A percentile compares a stretch with the other conserved stretches of the same genome.
Evolutionary conservation across 1,140 invertebrate genomes (phyloP).

Genomic region (Drosophila ogumai): DNA sequence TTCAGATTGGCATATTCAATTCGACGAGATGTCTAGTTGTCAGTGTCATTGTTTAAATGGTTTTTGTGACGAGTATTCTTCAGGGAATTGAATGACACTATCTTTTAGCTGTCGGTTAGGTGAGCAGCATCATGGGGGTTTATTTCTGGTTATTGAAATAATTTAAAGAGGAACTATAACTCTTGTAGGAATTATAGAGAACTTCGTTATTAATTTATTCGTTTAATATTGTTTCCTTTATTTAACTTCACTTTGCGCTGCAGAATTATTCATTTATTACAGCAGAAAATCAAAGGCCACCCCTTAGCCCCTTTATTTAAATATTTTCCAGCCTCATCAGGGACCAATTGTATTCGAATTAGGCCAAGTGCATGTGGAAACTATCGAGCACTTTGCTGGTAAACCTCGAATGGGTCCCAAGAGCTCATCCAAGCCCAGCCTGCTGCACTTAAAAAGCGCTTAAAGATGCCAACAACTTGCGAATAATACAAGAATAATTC

Average conservation of each 20-base stretch:
- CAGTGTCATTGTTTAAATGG: conserved; percentile 10
- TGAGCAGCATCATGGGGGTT: neutral
- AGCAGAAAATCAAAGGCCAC: no score
- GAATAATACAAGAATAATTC: conserved; percentile 25
- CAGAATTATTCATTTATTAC: neutral
- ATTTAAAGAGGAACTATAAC: neutral
- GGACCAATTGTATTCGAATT: conserved; percentile 15
- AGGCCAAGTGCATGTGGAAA: conserved; percentile 3
- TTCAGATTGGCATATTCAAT: conserved; percentile 47
- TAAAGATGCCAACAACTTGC: conserved; percentile 34
- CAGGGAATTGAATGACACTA: neutral
- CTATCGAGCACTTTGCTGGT: conserved; percentile 7
- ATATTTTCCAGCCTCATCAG: neutral
- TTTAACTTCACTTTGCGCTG: neutral
- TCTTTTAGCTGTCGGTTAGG: neutral
- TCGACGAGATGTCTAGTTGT: conserved; percentile 29
- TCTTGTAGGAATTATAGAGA: no score
- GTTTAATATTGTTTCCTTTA: no score
- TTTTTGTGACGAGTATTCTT: conserved; percentile 1
- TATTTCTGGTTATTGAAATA: neutral
- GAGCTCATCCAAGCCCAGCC: conserved; percentile 11
- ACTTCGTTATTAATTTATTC: neutral
- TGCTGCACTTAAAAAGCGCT: conserved; percentile 46
- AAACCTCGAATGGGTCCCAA: conserved; percentile 8
- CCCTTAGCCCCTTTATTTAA: neutral